Evolutionary conservation across 2,113 vertebrate species (phyloP).

Genomic region (Dicerorhinus sumatrensis): DNA sequence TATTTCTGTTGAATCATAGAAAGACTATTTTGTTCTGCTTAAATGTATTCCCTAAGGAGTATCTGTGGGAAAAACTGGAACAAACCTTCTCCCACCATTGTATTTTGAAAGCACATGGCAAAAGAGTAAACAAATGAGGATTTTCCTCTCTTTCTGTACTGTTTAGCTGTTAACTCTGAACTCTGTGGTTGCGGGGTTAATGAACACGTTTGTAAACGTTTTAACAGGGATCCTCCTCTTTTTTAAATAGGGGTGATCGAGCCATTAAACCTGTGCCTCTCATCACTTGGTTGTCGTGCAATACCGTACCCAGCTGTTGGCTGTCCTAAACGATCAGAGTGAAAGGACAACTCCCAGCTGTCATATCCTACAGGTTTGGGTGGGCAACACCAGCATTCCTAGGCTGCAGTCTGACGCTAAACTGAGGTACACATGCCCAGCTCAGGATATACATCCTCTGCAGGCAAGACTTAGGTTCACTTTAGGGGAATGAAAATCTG

Average conservation of each 20-base stretch:
- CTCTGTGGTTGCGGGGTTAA: conserved; percentile 15
- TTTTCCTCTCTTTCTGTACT: conserved; percentile 81
- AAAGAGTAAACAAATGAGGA: conserved; percentile 81
- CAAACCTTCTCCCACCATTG: conserved; percentile 87
- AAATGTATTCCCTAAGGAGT: conserved; percentile 80
- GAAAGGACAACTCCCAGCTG: background rate
- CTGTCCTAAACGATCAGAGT: background rate
- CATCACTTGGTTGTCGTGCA: background rate
- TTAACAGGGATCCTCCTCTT: background rate
- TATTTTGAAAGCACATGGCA: conserved; percentile 76
- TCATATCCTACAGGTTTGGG: background rate
- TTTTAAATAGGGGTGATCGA: background rate
- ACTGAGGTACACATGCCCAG: background rate
- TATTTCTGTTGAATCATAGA: conserved; percentile 79
- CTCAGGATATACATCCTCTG: background rate
- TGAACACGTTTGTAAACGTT: background rate
- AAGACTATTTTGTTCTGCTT: conserved; percentile 72
- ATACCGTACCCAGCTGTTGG: background rate
- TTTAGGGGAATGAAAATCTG: background rate
- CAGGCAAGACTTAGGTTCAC: background rate
- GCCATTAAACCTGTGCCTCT: background rate
- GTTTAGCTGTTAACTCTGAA: conserved; percentile 55
- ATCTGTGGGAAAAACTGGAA: conserved; percentile 83
- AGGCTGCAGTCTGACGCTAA: background rate
- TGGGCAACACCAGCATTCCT: background rate